Evolutionary conservation across 2,888 invertebrate species (phyloP).

Genomic region (Scaptomyza caliginosa): DNA sequence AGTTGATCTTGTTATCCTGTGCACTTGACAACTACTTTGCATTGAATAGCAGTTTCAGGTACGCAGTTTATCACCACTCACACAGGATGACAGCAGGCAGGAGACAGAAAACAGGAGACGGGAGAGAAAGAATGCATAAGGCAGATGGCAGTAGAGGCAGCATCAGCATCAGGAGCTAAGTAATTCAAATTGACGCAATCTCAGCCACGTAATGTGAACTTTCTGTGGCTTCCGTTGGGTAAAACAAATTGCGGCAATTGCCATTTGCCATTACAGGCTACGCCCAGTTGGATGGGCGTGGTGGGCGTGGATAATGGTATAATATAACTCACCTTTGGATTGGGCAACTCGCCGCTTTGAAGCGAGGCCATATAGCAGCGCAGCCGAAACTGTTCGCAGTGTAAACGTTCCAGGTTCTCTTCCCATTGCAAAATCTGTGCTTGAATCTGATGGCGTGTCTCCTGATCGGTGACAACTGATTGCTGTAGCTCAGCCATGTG

Average conservation of each 20-base stretch:
- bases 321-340: conserved; percentile 92
- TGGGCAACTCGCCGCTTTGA: conserved; percentile 97
- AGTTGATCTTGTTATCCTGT: conserved; percentile 38
- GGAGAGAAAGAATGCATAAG: background rate
- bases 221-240: conserved; percentile 55
- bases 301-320: conserved; percentile 6
- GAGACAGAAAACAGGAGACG: background rate
- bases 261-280: conserved; percentile 44
- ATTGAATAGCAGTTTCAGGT: conserved; percentile 53
- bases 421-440: conserved; percentile 98
- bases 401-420: conserved; percentile 97
- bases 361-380: conserved; percentile 98
- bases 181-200: conserved; percentile 63
- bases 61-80: conserved; percentile 47
- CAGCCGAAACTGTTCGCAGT: conserved; percentile 97
- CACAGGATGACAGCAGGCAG: background rate
- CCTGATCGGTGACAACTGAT: conserved; percentile 97
- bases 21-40: conserved; percentile 56
- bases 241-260: conserved; percentile 71
- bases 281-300: conserved; percentile 2
- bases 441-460: conserved; percentile 95
- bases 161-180: conserved; percentile 31
- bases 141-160: conserved; percentile 1
- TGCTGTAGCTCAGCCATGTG: conserved; percentile 99
- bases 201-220: conserved; percentile 52